These are phyloP conservation scores for Notospermus geniculatus DNA, from an alignment of 1,140 invertebrate genomes.

Conservation along the genomic window DNA sequence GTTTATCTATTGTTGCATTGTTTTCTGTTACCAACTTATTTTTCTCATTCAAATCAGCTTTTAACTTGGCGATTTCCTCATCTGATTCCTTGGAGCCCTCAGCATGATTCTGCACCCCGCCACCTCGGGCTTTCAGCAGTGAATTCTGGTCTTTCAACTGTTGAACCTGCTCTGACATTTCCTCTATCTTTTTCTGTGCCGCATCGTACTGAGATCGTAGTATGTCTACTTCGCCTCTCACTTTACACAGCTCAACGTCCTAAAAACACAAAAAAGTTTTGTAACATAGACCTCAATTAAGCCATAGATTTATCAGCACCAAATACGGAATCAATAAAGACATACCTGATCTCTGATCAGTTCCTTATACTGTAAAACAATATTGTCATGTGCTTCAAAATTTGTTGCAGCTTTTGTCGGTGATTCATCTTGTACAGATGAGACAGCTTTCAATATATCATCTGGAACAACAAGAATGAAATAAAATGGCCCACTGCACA, in stretches of 20 bases:
- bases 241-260: constrained; percentile 68
- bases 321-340: not conserved
- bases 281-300: no score
- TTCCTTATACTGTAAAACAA: constrained; percentile 73
- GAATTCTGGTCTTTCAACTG: constrained; percentile 86
- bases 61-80: constrained; percentile 34
- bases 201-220: constrained; percentile 37
- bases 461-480: constrained; percentile 38
- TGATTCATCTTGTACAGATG: constrained; percentile 41
- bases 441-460: constrained; percentile 61
- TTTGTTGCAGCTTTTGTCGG: constrained; percentile 36
- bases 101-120: constrained; percentile 24
- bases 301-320: not conserved
- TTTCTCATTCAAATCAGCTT: constrained; percentile 33
- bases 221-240: constrained; percentile 57
- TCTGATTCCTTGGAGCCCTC: constrained; percentile 14
- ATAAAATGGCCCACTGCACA: no score
- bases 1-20: constrained; percentile 36
- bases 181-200: constrained; percentile 65
- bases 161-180: constrained; percentile 69
- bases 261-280: constrained; percentile 26
- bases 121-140: constrained; percentile 73
- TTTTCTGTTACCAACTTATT: constrained; percentile 37
- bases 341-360: constrained; percentile 81
- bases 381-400: constrained; percentile 53